Evolutionary conservation across 2,797 vertebrate genomes (phyloP), one percentile per base, ranked within the genome.

Genomic region (Argentina silus): DNA sequence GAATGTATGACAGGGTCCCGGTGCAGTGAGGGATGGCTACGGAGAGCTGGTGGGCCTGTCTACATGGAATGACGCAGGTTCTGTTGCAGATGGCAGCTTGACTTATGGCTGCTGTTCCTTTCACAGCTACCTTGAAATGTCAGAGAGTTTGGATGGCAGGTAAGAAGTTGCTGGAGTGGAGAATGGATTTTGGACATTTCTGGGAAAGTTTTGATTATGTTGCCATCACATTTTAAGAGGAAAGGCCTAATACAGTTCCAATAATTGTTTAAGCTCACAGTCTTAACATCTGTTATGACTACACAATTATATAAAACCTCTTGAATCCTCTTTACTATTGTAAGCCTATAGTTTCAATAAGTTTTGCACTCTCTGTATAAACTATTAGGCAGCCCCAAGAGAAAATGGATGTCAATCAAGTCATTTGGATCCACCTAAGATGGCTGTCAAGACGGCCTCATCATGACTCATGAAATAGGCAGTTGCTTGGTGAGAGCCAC

Each of bases 1-100:
- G 86, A 89, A 91, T 87, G 86, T 85, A 85, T 91, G 92, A 90
- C 90, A 87, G 81, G 80, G 87, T 82, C 86, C 81, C 63, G 79
- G 87, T 78, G 83, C 65, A 0, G 68, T 85, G 87, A 88, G 78
- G 76, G 74, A 87, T 87, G 83, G 82, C 85, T 86, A 84, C 43
- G 69, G 60, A 55, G 81, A 75, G 82, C 79, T 70, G 48, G 51
- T 65, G 75, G 73, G 81, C 77, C 61, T 74, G 61, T 72, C 68
- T 78, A 83, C 83, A 86, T 82, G 79, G 86, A 86, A 87, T 85
- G 83, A 90, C 68, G 70, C 69, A 75, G 77, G 76, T 82, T 80
- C 70, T 76, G 74, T 69, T n/a, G 70, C 79, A 78, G 67, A 78
- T 78, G 81, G 77, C 82, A 78, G 74, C 66, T 79, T 83, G 81